These are phyloP conservation scores for Cardiocondyla obscurior DNA, from an alignment of 1,140 invertebrate species.

Conservation along the genomic window DNA sequence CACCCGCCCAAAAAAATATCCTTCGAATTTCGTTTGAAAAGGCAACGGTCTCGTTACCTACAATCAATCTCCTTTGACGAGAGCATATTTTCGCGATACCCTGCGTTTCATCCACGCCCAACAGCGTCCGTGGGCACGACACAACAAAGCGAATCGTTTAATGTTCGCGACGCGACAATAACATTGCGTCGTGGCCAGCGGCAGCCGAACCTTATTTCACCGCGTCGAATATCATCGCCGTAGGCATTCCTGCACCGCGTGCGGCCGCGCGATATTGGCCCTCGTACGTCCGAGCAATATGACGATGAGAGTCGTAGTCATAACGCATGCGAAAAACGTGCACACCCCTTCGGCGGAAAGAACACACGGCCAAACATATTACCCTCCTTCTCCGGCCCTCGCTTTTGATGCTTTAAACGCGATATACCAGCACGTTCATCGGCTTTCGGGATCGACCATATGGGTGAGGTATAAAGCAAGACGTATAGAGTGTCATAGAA, in stretches of 20 bases:
- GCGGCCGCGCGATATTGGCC: constrained; percentile 27
- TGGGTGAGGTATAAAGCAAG: constrained; percentile 27
- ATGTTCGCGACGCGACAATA: constrained; percentile 20
- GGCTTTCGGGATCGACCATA: constrained; percentile 22
- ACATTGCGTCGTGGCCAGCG: constrained; percentile 24
- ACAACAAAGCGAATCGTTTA: constrained; percentile 45
- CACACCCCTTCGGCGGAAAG: background rate
- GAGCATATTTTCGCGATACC: constrained; percentile 7
- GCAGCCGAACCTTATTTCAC: constrained; percentile 49
- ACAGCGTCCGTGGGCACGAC: background rate
- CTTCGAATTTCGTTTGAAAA: background rate
- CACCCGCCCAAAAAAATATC: too few relatives aligned
- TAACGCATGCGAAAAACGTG: constrained; percentile 21
- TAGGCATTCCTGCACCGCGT: constrained; percentile 26
- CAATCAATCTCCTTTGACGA: constrained; percentile 17
- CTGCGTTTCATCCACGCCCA: constrained; percentile 6
- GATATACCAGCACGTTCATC: constrained; percentile 8
- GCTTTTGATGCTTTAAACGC: background rate
- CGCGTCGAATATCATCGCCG: constrained; percentile 50
- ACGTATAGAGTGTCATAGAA: background rate
- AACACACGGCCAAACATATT: background rate
- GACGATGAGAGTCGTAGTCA: constrained; percentile 18
- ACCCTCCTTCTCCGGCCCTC: background rate
- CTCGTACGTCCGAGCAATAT: constrained; percentile 35
- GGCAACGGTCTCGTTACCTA: background rate